Conservation (phyloP, 2,797 vertebrate species). For the Cuniculus paca region DNA sequence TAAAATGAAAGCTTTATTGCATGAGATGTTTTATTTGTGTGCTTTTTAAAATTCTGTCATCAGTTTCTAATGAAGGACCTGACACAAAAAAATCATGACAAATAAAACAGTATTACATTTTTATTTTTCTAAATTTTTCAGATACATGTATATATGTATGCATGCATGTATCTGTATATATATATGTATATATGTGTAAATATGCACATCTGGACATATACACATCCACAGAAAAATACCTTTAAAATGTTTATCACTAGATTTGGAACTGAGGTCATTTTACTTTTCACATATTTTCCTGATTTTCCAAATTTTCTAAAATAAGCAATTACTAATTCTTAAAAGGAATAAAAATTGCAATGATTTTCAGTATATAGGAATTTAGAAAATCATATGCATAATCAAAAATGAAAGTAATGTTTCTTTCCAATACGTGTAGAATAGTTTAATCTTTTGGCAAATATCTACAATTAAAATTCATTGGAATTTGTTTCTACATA, state of each 20-base stretch:
- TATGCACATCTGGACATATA: accelerated
- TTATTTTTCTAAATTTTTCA: not conserved
- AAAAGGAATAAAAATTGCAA: not conserved
- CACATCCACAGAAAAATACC: not conserved
- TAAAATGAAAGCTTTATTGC: not conserved
- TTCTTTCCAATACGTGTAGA: not conserved
- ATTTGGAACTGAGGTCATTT: not conserved
- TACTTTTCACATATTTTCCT: not conserved
- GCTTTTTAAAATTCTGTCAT: not conserved
- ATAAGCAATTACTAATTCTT: not conserved
- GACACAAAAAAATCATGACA: not conserved
- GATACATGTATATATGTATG: not conserved
- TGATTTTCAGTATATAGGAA: not conserved
- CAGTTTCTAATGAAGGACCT: not conserved
- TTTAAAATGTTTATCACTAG: not conserved
- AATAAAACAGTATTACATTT: not conserved
- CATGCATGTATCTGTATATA: not conserved
- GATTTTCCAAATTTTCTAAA: not conserved
- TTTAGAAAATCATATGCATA: not conserved
- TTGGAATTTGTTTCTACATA: conserved; percentile 58
- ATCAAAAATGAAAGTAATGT: not conserved
- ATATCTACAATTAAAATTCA: conserved; percentile 65
- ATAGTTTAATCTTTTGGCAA: conserved; percentile 34
- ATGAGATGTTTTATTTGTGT: not conserved
- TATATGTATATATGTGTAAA: not conserved